Percentiles rank a stretch among this genome's conserved stretches.
These are phyloP conservation scores for Colossoma macropomum DNA, from an alignment of 2,113 vertebrate genomes.

Conservation along the genomic window DNA sequence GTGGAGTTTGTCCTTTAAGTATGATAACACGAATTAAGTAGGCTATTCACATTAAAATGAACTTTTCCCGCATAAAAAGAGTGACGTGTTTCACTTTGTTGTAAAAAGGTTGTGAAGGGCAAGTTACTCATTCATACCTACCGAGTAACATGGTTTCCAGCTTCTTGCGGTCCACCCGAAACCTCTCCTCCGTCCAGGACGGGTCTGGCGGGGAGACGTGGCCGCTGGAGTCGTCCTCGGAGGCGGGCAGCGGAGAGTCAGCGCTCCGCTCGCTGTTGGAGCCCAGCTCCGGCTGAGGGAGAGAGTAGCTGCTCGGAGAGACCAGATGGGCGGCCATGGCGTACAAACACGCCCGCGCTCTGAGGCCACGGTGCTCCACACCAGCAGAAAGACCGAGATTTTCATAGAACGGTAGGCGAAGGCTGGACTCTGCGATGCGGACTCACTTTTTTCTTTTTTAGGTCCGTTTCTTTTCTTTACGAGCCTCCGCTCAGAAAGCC, in stretches of 20 bases:
- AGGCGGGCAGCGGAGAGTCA: slow-evolving; percentile 87
- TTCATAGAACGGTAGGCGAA: background rate
- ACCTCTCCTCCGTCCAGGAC: slow-evolving; percentile 95
- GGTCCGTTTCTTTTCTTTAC: background rate
- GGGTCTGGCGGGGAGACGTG: slow-evolving; percentile 81
- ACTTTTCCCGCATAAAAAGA: background rate
- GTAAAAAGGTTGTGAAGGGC: no score
- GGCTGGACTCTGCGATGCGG: background rate
- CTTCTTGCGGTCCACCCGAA: slow-evolving; percentile 97
- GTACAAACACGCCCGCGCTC: slow-evolving; percentile 64
- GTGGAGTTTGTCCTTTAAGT: no score
- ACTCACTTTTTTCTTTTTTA: background rate
- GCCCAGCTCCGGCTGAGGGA: slow-evolving; percentile 84
- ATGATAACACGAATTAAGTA: no score
- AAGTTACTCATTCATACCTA: slow-evolving; percentile 64
- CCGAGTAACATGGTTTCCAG: slow-evolving; percentile 95
- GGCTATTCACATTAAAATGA: no score
- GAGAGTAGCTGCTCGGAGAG: slow-evolving; percentile 83
- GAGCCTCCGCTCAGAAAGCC: background rate
- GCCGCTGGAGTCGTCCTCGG: slow-evolving; percentile 87
- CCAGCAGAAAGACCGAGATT: background rate
- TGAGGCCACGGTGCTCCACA: slow-evolving; percentile 56
- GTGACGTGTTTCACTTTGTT: background rate
- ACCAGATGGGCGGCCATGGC: slow-evolving; percentile 88
- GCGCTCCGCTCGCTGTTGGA: slow-evolving; percentile 94